Evolutionary conservation across 1,140 invertebrate genomes (phyloP).

Genomic region (Cydia strobilella): DNA sequence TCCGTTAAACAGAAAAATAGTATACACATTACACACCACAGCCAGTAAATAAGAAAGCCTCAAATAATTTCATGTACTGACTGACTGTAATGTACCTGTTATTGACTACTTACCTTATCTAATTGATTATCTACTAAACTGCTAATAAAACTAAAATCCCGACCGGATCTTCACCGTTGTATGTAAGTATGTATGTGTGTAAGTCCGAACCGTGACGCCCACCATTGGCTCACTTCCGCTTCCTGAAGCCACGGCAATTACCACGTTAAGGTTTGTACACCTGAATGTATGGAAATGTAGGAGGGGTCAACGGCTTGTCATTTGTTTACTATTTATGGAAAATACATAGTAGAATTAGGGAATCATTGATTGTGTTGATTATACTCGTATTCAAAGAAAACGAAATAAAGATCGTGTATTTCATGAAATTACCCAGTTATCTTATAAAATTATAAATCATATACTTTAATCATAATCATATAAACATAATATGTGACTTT

Average conservation of each 20-base stretch:
- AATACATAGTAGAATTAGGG: too few relatives aligned
- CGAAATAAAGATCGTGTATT: background rate
- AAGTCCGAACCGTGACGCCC: slow-evolving; percentile 22
- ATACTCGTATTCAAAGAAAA: background rate
- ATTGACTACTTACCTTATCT: background rate
- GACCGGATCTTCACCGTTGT: slow-evolving; percentile 13
- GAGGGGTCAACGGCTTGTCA: background rate
- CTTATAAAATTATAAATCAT: too few relatives aligned
- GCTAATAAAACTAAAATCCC: background rate
- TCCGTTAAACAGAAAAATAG: too few relatives aligned
- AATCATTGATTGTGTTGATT: background rate
- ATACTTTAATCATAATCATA: too few relatives aligned
- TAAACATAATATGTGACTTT: too few relatives aligned
- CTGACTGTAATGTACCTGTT: too few relatives aligned
- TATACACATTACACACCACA: too few relatives aligned
- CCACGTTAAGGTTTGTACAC: slow-evolving; percentile 31
- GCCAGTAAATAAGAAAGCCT: too few relatives aligned
- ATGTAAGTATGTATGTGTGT: slow-evolving; percentile 12
- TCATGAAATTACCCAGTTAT: too few relatives aligned
- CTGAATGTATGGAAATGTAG: background rate
- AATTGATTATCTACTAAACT: background rate
- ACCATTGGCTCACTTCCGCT: slow-evolving; percentile 28
- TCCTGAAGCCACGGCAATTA: slow-evolving; percentile 18
- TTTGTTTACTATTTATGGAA: background rate
- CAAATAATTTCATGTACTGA: too few relatives aligned